Conservation (phyloP, 1,140 invertebrate genomes). For the Coenobita brevimanus region DNA sequence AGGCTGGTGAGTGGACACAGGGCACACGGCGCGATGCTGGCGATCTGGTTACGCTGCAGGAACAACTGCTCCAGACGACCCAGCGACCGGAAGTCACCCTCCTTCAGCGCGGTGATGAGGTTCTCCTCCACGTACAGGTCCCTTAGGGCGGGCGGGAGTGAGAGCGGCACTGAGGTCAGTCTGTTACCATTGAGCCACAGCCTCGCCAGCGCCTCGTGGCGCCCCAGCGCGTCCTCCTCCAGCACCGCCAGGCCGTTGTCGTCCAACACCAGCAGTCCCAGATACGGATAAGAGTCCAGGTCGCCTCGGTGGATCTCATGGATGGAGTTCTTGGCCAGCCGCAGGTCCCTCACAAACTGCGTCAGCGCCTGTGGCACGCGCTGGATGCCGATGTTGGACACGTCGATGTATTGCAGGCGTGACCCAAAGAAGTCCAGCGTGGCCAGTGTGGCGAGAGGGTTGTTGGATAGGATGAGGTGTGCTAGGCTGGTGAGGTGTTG, state of each 20-base stretch:
- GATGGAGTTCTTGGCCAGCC: conserved; percentile 84
- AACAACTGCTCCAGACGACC: conserved; percentile 81
- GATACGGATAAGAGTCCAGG: conserved; percentile 89
- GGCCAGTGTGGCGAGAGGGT: conserved; percentile 71
- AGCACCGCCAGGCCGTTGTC: conserved; percentile 84
- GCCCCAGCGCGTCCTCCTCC: conserved; percentile 89
- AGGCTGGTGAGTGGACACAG: conserved; percentile 80
- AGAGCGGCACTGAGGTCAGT: conserved; percentile 80
- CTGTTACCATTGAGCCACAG: conserved; percentile 86
- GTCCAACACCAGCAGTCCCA: conserved; percentile 87
- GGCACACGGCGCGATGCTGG: conserved; percentile 79
- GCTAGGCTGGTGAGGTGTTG: conserved; percentile 84
- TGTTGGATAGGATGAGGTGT: conserved; percentile 80
- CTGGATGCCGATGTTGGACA: conserved; percentile 84
- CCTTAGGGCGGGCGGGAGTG: conserved; percentile 79
- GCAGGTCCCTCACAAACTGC: conserved; percentile 85
- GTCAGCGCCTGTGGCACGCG: conserved; percentile 88
- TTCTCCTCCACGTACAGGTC: conserved; percentile 81
- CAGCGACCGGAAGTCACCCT: conserved; percentile 82
- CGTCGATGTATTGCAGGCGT: conserved; percentile 85
- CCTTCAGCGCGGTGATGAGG: conserved; percentile 79
- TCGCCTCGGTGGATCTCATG: conserved; percentile 85
- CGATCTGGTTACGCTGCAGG: conserved; percentile 81
- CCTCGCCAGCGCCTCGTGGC: conserved; percentile 84
- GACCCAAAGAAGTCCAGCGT: conserved; percentile 78